Evolutionary conservation across 2,888 invertebrate species (phyloP).

Genomic region (Monopis laevigella): DNA sequence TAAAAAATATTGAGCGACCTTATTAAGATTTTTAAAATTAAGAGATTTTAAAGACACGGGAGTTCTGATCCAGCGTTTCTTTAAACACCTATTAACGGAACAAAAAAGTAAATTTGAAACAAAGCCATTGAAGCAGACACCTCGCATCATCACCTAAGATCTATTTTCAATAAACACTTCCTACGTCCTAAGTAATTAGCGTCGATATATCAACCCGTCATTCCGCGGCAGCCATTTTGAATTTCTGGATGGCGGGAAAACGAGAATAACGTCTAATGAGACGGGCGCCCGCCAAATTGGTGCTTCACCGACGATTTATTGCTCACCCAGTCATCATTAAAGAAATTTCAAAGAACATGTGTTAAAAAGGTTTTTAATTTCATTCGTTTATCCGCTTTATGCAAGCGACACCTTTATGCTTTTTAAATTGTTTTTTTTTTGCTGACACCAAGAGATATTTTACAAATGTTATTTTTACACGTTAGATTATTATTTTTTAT

Average conservation of each 20-base stretch:
- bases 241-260: slow-evolving; percentile 24
- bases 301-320: slow-evolving; percentile 30
- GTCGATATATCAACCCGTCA: slow-evolving; percentile 60
- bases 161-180: slow-evolving; percentile 62
- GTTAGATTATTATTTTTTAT: too few relatives aligned
- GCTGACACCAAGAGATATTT: too few relatives aligned
- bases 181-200: slow-evolving; percentile 51
- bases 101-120: background rate
- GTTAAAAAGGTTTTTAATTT: slow-evolving; percentile 28
- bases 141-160: slow-evolving; percentile 43
- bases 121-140: slow-evolving; percentile 37
- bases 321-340: slow-evolving; percentile 25
- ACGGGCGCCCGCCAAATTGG: slow-evolving; percentile 38
- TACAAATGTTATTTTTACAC: too few relatives aligned
- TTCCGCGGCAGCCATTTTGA: slow-evolving; percentile 30
- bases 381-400: background rate
- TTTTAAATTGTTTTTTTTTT: background rate
- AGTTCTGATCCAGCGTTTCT: background rate
- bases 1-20: too few relatives aligned
- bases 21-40: too few relatives aligned
- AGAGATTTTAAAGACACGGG: background rate
- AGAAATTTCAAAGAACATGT: slow-evolving; percentile 31
- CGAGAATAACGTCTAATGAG: slow-evolving; percentile 37
- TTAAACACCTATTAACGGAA: background rate
- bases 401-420: background rate